These are phyloP conservation scores for Triops longicaudatus DNA, from an alignment of 1,140 invertebrate genomes.

Conservation along the genomic window DNA sequence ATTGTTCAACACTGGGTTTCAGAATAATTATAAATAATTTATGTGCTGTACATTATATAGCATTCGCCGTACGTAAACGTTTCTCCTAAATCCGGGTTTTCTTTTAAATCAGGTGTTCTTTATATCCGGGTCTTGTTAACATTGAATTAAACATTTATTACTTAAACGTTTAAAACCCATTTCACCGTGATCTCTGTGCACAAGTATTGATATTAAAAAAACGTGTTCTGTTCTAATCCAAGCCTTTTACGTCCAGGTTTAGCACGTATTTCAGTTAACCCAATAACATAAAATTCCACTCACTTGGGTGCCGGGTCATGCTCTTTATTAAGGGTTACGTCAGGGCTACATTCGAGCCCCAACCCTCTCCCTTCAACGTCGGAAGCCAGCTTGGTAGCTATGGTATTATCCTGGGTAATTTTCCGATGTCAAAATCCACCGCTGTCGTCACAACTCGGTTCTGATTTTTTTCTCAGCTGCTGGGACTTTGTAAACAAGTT, in stretches of 20 bases:
- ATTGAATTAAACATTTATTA: no score
- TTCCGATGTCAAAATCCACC: background rate
- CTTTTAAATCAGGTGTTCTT: no score
- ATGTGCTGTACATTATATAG: no score
- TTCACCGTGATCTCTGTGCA: no score
- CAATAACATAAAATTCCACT: background rate
- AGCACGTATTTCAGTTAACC: background rate
- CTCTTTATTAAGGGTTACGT: background rate
- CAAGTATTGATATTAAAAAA: no score
- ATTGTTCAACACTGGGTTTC: no score
- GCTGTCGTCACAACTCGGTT: background rate
- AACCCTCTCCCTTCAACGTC: conserved; percentile 8
- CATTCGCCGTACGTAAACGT: no score
- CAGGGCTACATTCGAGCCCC: background rate
- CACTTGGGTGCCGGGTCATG: background rate
- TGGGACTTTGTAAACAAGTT: no score
- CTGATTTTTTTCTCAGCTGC: background rate
- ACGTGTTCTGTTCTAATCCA: background rate
- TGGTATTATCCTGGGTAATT: background rate
- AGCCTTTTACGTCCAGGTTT: background rate
- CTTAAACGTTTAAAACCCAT: no score
- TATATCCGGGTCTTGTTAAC: no score
- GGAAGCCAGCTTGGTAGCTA: conserved; percentile 4
- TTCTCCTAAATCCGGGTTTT: no score
- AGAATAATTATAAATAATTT: no score